Base-by-base conservation (phyloP, 2,797 vertebrate species). In the Darevskia mixta region DNA sequence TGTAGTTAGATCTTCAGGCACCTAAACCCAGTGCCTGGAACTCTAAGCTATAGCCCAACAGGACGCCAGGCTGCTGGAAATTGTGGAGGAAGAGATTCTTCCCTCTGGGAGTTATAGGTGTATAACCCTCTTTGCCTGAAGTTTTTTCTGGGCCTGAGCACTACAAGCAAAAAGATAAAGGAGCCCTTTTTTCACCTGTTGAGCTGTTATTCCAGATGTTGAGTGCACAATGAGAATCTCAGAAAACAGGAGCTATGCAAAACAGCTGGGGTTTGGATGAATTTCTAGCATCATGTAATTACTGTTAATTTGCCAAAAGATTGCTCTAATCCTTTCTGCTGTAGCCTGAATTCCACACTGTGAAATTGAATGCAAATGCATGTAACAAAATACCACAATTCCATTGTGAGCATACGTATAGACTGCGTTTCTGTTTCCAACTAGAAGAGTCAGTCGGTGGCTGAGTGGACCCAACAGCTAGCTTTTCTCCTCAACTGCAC, bases 361-460 rank as follows among this genome's bases (percentile, higher is more conserved):
- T 75, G 69, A 29, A 75, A 75, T 4, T 66, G 49, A 88, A 79
- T 32, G 55, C 41, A 80, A 85, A 81, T 49, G n/a, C 41, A 55
- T 13, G 35, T 9, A 87, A 43, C 43, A 71, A 71, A 83, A 72
- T 61, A 49, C 67, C 75, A 38, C 78, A 85, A 75, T 86, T 81
- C 83, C 83, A 82, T 27, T 82, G 43, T 81, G n/a, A 64, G 61
- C 17, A 64, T 64, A 64, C 18, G 25, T 17, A 75, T 73, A 76
- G 73, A 75, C 23, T 49, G 8, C 5, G 9, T 41, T 13, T 18
- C 43, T 18, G 13, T 29, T 66, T 82, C 61, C 25, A 82, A 27
- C n/a, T 38, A 75, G 32, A 29, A 29, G 13, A 38, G 13, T 61
- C 25, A 61, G 35, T 29, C 15, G 49, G n/a, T 29, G 66, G 1